A percentile compares a stretch with the other conserved stretches of the same genome.
Evolutionary conservation across 2,888 invertebrate genomes (phyloP).

Genomic region (Nomada fabriciana): DNA sequence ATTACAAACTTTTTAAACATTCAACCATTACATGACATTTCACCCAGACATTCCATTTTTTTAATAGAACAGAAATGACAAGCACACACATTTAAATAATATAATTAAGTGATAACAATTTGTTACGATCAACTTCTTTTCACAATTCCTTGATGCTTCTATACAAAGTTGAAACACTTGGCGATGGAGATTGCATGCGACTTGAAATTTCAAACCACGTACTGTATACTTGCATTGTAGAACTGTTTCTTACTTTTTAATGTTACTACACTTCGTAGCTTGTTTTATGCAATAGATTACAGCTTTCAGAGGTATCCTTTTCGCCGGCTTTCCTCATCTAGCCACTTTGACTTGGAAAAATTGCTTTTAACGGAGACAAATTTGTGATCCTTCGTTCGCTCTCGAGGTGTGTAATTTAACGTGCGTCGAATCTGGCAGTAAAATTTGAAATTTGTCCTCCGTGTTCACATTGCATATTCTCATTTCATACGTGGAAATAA

Average conservation of each 20-base stretch:
- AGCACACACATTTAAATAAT: too few relatives aligned
- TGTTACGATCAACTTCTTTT: too few relatives aligned
- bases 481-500: too few relatives aligned
- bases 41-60: too few relatives aligned
- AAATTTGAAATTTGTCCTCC: slow-evolving; percentile 40
- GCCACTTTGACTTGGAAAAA: slow-evolving; percentile 58
- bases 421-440: slow-evolving; percentile 12
- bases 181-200: background rate
- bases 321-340: slow-evolving; percentile 33
- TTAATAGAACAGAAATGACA: too few relatives aligned
- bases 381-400: slow-evolving; percentile 49
- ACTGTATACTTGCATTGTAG: background rate
- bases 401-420: slow-evolving; percentile 19
- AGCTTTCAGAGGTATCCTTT: slow-evolving; percentile 6
- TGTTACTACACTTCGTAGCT: background rate
- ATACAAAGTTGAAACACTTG: background rate
- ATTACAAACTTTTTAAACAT: too few relatives aligned
- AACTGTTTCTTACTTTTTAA: slow-evolving; percentile 16
- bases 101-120: too few relatives aligned
- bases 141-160: too few relatives aligned
- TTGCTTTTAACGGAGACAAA: slow-evolving; percentile 34
- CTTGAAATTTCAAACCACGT: background rate
- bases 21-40: too few relatives aligned
- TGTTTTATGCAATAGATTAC: slow-evolving; percentile 38
- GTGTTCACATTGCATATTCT: background rate